Conservation (phyloP, 2,888 invertebrate species). For the Oxystoma pomonae region DNA sequence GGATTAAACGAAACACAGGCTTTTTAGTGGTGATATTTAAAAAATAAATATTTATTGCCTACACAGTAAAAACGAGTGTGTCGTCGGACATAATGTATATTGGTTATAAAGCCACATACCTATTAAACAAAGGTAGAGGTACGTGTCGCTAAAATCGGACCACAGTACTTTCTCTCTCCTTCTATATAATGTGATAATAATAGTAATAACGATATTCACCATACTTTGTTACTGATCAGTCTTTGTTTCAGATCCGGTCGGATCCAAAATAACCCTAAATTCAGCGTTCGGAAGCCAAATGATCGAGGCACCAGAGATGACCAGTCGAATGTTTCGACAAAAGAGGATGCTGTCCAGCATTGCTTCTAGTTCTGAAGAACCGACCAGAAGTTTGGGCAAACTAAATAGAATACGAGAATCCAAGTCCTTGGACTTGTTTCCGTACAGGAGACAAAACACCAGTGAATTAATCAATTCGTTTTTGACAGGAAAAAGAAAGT, state of each 20-base stretch:
- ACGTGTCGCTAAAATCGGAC: no score
- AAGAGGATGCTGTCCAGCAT: constrained; percentile 56
- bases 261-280: constrained; percentile 50
- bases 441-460: constrained; percentile 37
- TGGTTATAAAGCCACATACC: no score
- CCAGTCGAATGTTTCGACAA: constrained; percentile 25
- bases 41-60: no score
- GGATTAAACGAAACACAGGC: no score
- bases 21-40: no score
- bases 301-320: constrained; percentile 34
- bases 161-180: no score
- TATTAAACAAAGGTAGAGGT: no score
- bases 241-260: constrained; percentile 52
- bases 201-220: no score
- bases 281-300: constrained; percentile 45
- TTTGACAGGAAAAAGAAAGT: constrained; percentile 23
- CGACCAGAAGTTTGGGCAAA: constrained; percentile 41
- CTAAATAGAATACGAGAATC: constrained; percentile 54
- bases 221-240: no score
- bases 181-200: no score
- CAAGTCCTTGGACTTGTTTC: constrained; percentile 63
- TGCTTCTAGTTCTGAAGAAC: constrained; percentile 60
- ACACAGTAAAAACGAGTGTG: no score
- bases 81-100: no score
- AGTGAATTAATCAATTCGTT: constrained; percentile 28